A percentile compares a stretch with the other conserved stretches of the same genome.
phyloP scores from a whole-genome alignment of 2,888 invertebrate species.

The Drosophila kanekoi region DNA sequence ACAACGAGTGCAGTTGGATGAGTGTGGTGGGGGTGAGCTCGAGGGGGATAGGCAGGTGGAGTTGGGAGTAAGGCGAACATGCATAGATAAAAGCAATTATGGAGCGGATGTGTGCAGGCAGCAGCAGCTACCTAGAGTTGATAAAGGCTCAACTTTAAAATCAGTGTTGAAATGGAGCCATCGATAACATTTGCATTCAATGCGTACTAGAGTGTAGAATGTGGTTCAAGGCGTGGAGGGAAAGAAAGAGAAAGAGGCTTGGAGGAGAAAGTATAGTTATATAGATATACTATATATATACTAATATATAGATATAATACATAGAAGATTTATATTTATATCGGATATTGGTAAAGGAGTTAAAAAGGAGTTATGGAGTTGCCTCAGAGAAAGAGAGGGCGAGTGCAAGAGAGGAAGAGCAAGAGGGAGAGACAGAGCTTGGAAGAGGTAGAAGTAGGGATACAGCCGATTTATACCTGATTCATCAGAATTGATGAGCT shows the following conservation, averaged over 20 bases:
- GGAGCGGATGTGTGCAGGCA: slow-evolving; percentile 11
- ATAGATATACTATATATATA: too few relatives aligned
- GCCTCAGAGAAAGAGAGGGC: not conserved
- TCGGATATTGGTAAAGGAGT: too few relatives aligned
- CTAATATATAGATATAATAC: too few relatives aligned
- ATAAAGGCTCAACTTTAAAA: slow-evolving; percentile 8
- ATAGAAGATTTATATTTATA: too few relatives aligned
- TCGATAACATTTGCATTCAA: not conserved
- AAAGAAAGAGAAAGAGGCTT: too few relatives aligned
- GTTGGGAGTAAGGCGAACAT: not conserved
- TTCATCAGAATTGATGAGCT: too few relatives aligned
- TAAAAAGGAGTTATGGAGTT: too few relatives aligned
- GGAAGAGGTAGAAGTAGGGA: not conserved
- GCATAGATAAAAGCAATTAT: slow-evolving; percentile 29
- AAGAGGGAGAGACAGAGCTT: too few relatives aligned
- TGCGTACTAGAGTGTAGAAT: not conserved
- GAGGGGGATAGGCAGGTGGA: not conserved
- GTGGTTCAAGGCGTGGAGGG: not conserved
- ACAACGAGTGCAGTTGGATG: not conserved
- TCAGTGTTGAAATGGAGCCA: not conserved
- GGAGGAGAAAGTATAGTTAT: too few relatives aligned
- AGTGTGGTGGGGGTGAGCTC: not conserved
- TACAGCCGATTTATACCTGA: not conserved
- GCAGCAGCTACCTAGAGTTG: not conserved
- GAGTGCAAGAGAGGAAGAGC: not conserved